These are phyloP conservation scores for Nanorana parkeri DNA, from an alignment of 2,113 vertebrate genomes.

Conservation along the genomic window DNA sequence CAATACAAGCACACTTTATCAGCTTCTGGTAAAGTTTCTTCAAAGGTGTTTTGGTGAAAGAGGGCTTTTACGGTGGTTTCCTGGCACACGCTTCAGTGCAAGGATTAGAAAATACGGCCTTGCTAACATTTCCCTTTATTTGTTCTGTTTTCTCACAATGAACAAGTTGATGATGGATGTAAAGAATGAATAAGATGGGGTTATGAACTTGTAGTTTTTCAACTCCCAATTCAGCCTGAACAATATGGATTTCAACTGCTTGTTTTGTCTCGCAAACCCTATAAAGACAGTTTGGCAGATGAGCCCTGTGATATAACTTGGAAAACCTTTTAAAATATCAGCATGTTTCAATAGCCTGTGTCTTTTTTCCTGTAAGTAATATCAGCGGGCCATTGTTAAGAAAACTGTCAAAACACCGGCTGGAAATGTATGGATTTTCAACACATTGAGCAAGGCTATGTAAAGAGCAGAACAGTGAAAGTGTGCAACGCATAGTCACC, in stretches of 20 bases:
- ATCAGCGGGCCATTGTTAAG: background rate
- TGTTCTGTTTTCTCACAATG: conserved; percentile 38
- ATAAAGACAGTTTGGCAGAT: conserved; percentile 36
- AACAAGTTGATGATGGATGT: conserved; percentile 41
- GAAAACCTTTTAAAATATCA: conserved; percentile 41
- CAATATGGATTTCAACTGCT: conserved; percentile 43
- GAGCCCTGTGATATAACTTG: conserved; percentile 16
- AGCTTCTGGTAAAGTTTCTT: background rate
- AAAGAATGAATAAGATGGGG: conserved; percentile 36
- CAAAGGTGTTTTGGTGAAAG: conserved; percentile 26
- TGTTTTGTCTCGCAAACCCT: conserved; percentile 34
- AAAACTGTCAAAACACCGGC: background rate
- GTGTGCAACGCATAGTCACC: too few relatives aligned
- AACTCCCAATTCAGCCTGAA: conserved; percentile 34
- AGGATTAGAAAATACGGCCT: conserved; percentile 20
- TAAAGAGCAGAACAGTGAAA: too few relatives aligned
- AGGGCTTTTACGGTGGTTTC: background rate
- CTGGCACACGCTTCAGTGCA: conserved; percentile 14
- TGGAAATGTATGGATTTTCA: too few relatives aligned
- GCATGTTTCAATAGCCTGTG: background rate
- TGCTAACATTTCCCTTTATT: conserved; percentile 31
- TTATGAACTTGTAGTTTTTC: conserved; percentile 32
- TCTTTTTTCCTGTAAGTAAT: background rate
- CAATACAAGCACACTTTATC: background rate
- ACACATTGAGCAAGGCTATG: too few relatives aligned